Evolutionary conservation across 1,140 invertebrate species (phyloP), one percentile per base, ranked within the genome.

Genomic region (Himalopsyche phryganea): DNA sequence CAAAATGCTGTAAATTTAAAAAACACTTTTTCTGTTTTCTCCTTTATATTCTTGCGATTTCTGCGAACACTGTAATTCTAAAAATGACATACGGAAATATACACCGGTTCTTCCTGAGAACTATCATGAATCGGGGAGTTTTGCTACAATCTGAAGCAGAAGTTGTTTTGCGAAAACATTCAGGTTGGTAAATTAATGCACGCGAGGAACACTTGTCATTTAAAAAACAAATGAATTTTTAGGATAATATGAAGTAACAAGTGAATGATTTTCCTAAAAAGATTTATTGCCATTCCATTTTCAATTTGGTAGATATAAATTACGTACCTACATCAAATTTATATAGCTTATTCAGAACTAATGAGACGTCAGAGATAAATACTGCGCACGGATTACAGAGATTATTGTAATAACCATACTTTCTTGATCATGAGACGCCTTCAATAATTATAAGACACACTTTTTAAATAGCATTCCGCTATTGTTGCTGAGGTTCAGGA

Each of bases 61-160:
- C n/a, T n/a, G n/a, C n/a, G n/a, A n/a, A n/a, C n/a, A n/a, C n/a
- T n/a, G n/a, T n/a, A n/a, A n/a, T n/a, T n/a, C n/a, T n/a, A n/a
- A 52, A 45, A 44, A 58, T 58, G 49, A n/a, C 1, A 11, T 58
- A 58, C 41, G 48, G 23, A 35, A 35, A 58, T n/a, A n/a, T 45
- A 14, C 56, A 58, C 19, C n/a, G 19, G 6, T 45, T 32, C 40
- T 51, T 58, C 19, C 28, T 58, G 2, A 36, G 56, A 13, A 18
- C 28, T 2, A 58, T 58, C 40, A 50, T 58, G 56, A 51, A 41
- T 6, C 33, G 13, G 15, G 48, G 56, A 0, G 49, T 58, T 1
- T 1, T 58, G 19, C 19, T 40, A 9, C 40, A 58, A 51, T 18
- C 28, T 2, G 56, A 51, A 1, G 56, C 48, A 1, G 17, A 41